Conservation (phyloP, 2,888 invertebrate species). For the Drosophila affinis region DNA sequence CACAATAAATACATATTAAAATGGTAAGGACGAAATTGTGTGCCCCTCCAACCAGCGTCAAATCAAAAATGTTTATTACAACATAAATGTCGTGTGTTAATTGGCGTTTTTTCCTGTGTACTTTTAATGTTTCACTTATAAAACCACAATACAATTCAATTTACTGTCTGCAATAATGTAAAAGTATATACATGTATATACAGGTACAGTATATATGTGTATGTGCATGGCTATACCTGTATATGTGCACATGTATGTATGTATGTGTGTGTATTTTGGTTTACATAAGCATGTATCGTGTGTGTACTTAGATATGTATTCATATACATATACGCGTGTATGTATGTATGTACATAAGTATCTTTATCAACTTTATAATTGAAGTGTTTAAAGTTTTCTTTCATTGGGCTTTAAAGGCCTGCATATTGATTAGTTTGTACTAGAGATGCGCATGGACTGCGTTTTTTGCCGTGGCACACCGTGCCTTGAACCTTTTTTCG, state of each 20-base stretch:
- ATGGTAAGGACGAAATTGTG: slow-evolving; percentile 46
- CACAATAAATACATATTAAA: slow-evolving; percentile 33
- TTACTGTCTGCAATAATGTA: neutral
- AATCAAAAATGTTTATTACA: slow-evolving; percentile 1
- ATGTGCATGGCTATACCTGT: neutral
- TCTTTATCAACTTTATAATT: neutral
- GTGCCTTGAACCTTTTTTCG: neutral
- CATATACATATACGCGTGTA: neutral
- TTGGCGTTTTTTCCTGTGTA: neutral
- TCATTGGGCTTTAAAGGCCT: neutral
- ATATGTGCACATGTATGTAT: slow-evolving; percentile 24
- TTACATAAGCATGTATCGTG: neutral
- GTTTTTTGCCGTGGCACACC: neutral
- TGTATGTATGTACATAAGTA: slow-evolving; percentile 6
- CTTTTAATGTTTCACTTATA: neutral
- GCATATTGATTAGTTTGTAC: slow-evolving; percentile 1
- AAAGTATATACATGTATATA: slow-evolving; percentile 15
- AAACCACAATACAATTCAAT: neutral
- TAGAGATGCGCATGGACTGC: neutral
- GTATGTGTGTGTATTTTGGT: slow-evolving; percentile 7
- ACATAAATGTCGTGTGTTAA: slow-evolving; percentile 4
- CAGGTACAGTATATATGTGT: slow-evolving; percentile 1
- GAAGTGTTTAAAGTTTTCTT: neutral
- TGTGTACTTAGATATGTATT: slow-evolving; percentile 1
- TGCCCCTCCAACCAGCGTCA: slow-evolving; percentile 2